These are phyloP conservation scores for Etia nguti DNA, from an alignment of 2,113 vertebrate species.

Conservation along the genomic window DNA sequence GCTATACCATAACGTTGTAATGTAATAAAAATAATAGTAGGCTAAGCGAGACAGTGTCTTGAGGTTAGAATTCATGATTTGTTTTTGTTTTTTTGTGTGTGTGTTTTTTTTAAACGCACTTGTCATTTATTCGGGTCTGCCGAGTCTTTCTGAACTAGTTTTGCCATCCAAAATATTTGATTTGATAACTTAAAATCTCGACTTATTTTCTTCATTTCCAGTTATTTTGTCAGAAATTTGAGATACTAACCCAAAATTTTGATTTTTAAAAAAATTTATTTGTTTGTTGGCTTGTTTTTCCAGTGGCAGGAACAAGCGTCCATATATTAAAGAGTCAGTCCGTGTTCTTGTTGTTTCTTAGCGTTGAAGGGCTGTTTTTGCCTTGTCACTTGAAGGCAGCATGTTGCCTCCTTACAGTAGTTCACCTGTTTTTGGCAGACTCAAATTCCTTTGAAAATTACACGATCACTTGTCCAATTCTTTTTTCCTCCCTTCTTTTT, in stretches of 20 bases:
- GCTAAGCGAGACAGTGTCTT: background rate
- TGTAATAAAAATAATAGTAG: background rate
- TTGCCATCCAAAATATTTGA: background rate
- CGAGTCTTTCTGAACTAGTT: background rate
- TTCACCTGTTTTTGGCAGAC: conserved; percentile 23
- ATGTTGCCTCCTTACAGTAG: background rate
- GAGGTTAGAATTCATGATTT: background rate
- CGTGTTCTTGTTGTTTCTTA: background rate
- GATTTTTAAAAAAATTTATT: background rate
- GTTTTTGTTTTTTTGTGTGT: background rate
- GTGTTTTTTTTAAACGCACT: background rate
- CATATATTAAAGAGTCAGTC: background rate
- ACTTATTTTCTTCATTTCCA: background rate
- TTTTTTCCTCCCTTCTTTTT: background rate
- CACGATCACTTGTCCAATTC: background rate
- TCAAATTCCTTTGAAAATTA: background rate
- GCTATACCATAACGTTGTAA: background rate
- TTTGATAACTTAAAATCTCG: background rate
- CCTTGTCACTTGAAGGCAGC: conserved; percentile 8
- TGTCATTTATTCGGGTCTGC: background rate
- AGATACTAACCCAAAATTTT: background rate
- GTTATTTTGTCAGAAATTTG: background rate
- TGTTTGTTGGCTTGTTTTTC: background rate
- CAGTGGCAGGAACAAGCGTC: background rate
- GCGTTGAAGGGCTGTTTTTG: background rate